A percentile compares a stretch with the other conserved stretches of the same genome.
Conservation (phyloP, 2,888 invertebrate species). For the Epirrhoe tristata region DNA sequence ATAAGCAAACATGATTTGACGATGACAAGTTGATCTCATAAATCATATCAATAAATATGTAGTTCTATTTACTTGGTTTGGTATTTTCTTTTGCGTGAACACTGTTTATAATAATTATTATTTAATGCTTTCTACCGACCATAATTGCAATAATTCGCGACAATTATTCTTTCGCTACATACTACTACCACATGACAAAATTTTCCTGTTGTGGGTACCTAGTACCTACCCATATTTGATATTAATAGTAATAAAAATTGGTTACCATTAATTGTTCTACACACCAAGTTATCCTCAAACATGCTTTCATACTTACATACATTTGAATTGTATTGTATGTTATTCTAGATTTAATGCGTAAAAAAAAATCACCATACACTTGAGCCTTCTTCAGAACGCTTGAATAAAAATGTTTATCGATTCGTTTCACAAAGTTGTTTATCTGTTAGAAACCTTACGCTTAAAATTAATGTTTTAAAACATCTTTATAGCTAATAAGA, state of each 20-base stretch:
- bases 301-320: no score
- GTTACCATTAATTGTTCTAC: background rate
- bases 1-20: no score
- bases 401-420: background rate
- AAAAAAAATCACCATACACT: constrained; percentile 27
- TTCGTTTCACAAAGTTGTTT: background rate
- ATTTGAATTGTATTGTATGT: no score
- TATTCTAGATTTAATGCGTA: constrained; percentile 19
- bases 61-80: no score
- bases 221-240: no score
- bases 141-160: no score
- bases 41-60: no score
- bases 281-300: no score
- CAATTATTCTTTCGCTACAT: background rate
- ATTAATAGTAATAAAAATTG: background rate
- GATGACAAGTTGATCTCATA: no score
- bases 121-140: no score
- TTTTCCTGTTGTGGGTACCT: background rate
- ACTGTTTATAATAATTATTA: no score
- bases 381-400: constrained; percentile 14
- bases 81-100: no score
- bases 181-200: background rate
- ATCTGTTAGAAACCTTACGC: background rate
- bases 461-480: background rate
- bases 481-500: background rate